Evolutionary conservation across 2,113 vertebrate species (phyloP), one percentile per base, ranked within the genome.

Genomic region (Mungos mungo): DNA sequence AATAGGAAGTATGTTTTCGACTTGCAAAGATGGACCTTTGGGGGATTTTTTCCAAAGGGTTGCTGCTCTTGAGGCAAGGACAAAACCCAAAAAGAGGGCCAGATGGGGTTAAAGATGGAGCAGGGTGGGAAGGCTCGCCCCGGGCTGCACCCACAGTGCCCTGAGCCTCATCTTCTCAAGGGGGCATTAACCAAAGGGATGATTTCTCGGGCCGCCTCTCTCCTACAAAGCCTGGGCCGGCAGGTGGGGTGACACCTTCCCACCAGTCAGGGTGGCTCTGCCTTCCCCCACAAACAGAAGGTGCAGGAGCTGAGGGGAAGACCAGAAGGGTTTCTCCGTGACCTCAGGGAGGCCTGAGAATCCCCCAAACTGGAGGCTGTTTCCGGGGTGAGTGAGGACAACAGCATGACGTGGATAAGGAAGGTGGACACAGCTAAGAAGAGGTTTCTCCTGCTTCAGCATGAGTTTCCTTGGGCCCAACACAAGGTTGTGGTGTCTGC

Each of bases 131-230:
- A n/a, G 47, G 50, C 77, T 11, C 14, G 14, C 9, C 25, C 27
- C 0, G 4, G 3, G 38, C 35, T 1, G 2, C 25, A 16, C 25
- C 10, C 45, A 0, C 2, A 12, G 71, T 13, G 45, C 31, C 82
- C 79, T 0, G 1, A 90, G 29, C 41, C n/a, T 66, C 5, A 1
- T 27, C 41, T 15, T 77, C 41, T 25, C 38, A 18, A 33, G 65
- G 50, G 19, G 19, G 8, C 23, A 57, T 31, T 74, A 25, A 13
- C 57, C 74, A 31, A 13, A 72, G 50, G 89, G 65, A 38, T 4
- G 0, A 19, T 21, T 68, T 38, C 33, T 71, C 77, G 41, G 52
- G n/a, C 50, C 60, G 41, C 10, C 25, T 38, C 50, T 25, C 38
- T 83, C 4, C 35, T 35, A 27, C 41, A 71, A 83, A 80, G 21